These are phyloP conservation scores for Lamproptera curius DNA, from an alignment of 2,888 invertebrate genomes.

Conservation along the genomic window DNA sequence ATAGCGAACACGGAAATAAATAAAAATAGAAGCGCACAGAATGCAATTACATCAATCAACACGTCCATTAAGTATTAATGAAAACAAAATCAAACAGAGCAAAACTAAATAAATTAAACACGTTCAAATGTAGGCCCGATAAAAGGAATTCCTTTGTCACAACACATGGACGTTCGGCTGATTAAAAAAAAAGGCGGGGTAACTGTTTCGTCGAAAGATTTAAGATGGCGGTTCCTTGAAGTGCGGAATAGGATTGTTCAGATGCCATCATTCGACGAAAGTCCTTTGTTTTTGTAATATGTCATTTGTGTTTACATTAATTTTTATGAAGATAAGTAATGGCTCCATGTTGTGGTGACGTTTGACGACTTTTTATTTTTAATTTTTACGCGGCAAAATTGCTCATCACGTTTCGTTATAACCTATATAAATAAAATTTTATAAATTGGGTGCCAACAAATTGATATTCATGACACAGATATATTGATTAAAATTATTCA, in stretches of 20 bases:
- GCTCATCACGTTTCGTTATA: too few species aligned
- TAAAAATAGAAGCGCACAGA: background rate
- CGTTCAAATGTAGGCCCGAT: constrained; percentile 7
- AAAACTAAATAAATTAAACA: background rate
- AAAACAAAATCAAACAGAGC: constrained; percentile 4
- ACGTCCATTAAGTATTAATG: constrained; percentile 8
- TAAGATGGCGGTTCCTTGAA: constrained; percentile 22
- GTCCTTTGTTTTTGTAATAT: constrained; percentile 11
- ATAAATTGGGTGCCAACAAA: too few species aligned
- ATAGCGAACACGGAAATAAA: too few species aligned
- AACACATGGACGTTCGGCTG: constrained; percentile 8
- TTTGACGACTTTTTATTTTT: background rate
- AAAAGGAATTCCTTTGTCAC: constrained; percentile 17
- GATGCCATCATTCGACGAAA: constrained; percentile 21
- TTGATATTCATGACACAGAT: too few species aligned
- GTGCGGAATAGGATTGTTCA: constrained; percentile 16
- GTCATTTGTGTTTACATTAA: constrained; percentile 13
- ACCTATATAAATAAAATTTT: too few species aligned
- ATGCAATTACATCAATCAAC: constrained; percentile 11
- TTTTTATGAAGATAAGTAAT: constrained; percentile 10
- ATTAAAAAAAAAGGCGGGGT: constrained; percentile 15
- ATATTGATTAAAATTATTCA: too few species aligned
- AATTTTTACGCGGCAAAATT: background rate
- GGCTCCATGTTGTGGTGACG: background rate
- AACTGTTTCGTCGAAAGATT: constrained; percentile 21